A percentile compares a stretch with the other conserved stretches of the same genome.
phyloP scores from a whole-genome alignment of 2,113 vertebrate genomes.

The Prietella phreatophila region DNA sequence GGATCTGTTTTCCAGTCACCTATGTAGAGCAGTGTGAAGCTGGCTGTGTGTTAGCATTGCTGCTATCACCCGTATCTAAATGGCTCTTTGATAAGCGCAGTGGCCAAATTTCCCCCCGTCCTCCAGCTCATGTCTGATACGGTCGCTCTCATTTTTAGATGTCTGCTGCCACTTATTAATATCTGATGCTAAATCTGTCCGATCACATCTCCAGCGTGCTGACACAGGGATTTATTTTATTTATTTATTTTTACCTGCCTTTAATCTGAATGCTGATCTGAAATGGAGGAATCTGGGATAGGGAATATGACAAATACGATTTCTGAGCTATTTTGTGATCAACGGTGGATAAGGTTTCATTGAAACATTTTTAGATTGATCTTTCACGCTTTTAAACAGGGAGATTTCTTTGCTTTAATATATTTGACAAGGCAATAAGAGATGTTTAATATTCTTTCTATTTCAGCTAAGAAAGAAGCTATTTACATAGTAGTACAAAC shows the following conservation, averaged over 20 bases:
- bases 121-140: slow-evolving; percentile 53
- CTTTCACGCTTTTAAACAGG: slow-evolving; percentile 13
- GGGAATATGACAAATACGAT: slow-evolving; percentile 18
- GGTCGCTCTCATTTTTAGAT: slow-evolving; percentile 45
- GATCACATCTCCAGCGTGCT: slow-evolving; percentile 51
- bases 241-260: slow-evolving; percentile 14
- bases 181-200: slow-evolving; percentile 46
- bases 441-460: slow-evolving; percentile 26
- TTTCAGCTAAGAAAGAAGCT: background rate
- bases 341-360: background rate
- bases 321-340: slow-evolving; percentile 22
- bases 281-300: slow-evolving; percentile 35
- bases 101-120: slow-evolving; percentile 50
- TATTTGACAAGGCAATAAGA: background rate
- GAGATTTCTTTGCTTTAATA: background rate
- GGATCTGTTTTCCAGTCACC: slow-evolving; percentile 22
- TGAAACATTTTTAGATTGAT: background rate
- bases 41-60: slow-evolving; percentile 12
- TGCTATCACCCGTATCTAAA: slow-evolving; percentile 41
- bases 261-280: slow-evolving; percentile 50
- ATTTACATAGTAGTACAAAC: background rate
- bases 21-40: slow-evolving; percentile 3
- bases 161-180: slow-evolving; percentile 50
- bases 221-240: slow-evolving; percentile 30
- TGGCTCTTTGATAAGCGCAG: slow-evolving; percentile 52